A percentile compares a stretch with the other conserved stretches of the same genome.
phyloP scores from a whole-genome alignment of 2,113 vertebrate genomes.

The Montifringilla adamsi region DNA sequence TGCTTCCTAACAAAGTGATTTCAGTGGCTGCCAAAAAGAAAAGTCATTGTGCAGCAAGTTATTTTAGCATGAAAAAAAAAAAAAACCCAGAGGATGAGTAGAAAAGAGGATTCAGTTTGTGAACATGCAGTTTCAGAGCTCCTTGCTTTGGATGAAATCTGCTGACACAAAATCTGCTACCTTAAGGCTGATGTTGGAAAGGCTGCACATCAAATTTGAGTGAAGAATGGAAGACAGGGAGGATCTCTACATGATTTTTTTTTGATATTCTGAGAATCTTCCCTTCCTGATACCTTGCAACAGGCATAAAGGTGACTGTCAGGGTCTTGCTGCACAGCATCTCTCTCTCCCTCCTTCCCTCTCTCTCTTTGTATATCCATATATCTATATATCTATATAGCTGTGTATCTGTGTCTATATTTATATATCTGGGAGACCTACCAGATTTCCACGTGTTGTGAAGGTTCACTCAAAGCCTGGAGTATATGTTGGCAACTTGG shows the following conservation, averaged over 20 bases:
- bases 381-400: neutral
- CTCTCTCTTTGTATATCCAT: neutral
- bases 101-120: constrained; percentile 51
- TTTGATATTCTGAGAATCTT: neutral
- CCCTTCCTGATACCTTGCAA: neutral
- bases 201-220: neutral
- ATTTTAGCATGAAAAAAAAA: constrained; percentile 53
- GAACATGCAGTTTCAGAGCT: constrained; percentile 58
- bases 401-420: neutral
- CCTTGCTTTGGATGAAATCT: constrained; percentile 51
- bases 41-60: constrained; percentile 60
- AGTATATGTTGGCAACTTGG: neutral
- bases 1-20: constrained; percentile 67
- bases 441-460: neutral
- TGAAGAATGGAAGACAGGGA: neutral
- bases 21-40: constrained; percentile 61
- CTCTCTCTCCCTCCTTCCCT: neutral
- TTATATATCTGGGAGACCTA: neutral
- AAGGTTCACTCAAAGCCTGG: neutral
- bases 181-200: neutral
- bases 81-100: constrained; percentile 18
- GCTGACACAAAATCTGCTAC: neutral
- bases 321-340: neutral
- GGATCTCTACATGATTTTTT: neutral
- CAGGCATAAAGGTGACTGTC: neutral